Evolutionary conservation across 2,888 invertebrate genomes (phyloP).

Genomic region (Trissolcus brochymenae): DNA sequence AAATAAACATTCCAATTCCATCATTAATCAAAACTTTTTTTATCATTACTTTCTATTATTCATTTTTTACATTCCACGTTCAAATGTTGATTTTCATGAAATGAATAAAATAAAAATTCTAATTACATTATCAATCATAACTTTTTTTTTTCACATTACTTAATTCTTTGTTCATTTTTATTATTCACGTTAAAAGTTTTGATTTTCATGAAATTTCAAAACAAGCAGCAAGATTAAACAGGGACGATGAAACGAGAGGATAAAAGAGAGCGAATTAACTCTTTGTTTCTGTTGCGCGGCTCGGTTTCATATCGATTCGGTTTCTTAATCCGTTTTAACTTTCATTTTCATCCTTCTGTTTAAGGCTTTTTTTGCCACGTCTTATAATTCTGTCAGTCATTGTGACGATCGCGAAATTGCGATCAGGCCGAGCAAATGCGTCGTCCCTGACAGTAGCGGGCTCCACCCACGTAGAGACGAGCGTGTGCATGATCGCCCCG

Average conservation of each 20-base stretch:
- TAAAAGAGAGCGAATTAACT: slow-evolving; percentile 24
- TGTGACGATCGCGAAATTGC: slow-evolving; percentile 34
- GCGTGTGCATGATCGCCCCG: slow-evolving; percentile 57
- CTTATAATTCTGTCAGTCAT: slow-evolving; percentile 38
- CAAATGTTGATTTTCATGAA: too few species aligned
- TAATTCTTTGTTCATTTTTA: too few species aligned
- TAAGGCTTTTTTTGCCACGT: slow-evolving; percentile 27
- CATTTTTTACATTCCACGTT: too few species aligned
- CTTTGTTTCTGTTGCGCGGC: slow-evolving; percentile 26
- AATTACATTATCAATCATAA: neutral
- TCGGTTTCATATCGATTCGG: neutral
- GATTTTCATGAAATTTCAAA: slow-evolving; percentile 6
- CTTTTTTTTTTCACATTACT: neutral
- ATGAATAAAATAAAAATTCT: too few species aligned
- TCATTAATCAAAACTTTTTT: too few species aligned
- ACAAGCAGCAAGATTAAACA: slow-evolving; percentile 4
- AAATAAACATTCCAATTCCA: too few species aligned
- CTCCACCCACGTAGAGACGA: slow-evolving; percentile 67
- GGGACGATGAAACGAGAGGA: slow-evolving; percentile 5
- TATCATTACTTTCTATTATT: too few species aligned
- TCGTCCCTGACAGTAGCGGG: slow-evolving; percentile 65
- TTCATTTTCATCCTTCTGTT: slow-evolving; percentile 53
- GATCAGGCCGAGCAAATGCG: slow-evolving; percentile 59
- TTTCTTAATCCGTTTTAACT: slow-evolving; percentile 34
- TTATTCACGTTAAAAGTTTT: too few species aligned